Evolutionary conservation across 2,113 vertebrate genomes (phyloP).

Genomic region (Emydura subglobosa): DNA sequence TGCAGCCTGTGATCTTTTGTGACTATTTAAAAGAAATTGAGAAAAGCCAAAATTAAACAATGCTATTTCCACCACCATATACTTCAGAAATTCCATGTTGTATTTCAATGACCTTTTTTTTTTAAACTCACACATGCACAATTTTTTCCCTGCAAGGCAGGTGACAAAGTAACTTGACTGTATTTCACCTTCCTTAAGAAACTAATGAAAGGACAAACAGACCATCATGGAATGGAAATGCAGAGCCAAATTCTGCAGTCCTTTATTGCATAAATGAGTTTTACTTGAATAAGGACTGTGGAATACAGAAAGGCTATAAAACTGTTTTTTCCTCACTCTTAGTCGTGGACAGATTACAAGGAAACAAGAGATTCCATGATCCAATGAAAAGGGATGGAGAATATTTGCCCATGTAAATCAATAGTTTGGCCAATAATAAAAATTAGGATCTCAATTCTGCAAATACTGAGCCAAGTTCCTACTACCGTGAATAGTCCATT

Average conservation of each 20-base stretch:
- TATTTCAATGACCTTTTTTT: neutral
- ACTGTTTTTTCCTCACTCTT: conserved; percentile 6
- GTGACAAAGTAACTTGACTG: neutral
- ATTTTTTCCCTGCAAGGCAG: conserved; percentile 11
- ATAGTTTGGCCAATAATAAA: neutral
- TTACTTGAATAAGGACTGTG: conserved; percentile 60
- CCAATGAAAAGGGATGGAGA: conserved; percentile 31
- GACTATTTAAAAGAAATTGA: neutral
- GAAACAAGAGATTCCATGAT: conserved; percentile 33
- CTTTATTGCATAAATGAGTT: conserved; percentile 45
- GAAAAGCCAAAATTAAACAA: conserved; percentile 13
- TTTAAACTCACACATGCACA: neutral
- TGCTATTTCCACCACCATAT: neutral
- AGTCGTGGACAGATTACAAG: neutral
- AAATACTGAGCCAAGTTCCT: neutral
- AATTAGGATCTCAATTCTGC: conserved; percentile 21
- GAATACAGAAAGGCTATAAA: conserved; percentile 49
- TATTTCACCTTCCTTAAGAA: conserved; percentile 1
- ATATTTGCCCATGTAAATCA: conserved; percentile 52
- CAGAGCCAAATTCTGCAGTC: neutral
- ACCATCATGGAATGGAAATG: neutral
- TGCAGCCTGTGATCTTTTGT: neutral
- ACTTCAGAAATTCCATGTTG: conserved; percentile 22
- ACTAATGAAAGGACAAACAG: neutral
- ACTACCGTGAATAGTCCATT: neutral